These are phyloP conservation scores for Oceanodroma tethys DNA, from an alignment of 2,113 vertebrate genomes.

Conservation along the genomic window DNA sequence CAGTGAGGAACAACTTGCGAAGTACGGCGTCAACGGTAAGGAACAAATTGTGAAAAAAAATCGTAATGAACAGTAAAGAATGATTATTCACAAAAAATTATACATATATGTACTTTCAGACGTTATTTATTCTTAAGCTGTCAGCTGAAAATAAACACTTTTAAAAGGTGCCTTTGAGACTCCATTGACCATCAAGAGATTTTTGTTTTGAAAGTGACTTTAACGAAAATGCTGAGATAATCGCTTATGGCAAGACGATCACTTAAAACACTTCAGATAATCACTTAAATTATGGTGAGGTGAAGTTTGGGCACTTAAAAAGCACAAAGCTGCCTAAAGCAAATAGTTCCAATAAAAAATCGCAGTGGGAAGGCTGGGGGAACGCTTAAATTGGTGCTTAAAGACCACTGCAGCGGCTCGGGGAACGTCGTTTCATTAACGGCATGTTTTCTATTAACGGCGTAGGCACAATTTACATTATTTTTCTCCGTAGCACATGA, in stretches of 20 bases:
- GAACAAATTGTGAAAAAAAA: not conserved
- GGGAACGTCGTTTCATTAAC: not conserved
- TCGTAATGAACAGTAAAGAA: not conserved
- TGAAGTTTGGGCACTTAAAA: not conserved
- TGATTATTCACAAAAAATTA: not conserved
- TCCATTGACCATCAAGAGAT: not conserved
- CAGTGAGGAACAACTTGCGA: rapidly evolving
- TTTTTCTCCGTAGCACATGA: rapidly evolving
- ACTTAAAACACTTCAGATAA: not conserved
- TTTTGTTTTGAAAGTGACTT: not conserved
- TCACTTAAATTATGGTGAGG: not conserved
- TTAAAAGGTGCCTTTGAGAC: not conserved
- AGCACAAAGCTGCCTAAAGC: not conserved
- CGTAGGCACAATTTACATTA: rapidly evolving
- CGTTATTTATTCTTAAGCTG: not conserved
- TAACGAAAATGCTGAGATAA: not conserved
- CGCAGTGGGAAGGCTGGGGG: not conserved
- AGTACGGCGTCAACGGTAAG: rapidly evolving
- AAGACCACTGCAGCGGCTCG: rapidly evolving
- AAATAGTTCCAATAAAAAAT: not conserved
- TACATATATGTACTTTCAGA: not conserved
- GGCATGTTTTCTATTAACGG: not conserved
- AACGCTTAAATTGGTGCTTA: not conserved
- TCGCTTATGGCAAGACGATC: not conserved
- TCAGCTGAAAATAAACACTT: not conserved